Evolutionary conservation across 1,140 invertebrate genomes (phyloP).

Genomic region (Helicoverpa zea): DNA sequence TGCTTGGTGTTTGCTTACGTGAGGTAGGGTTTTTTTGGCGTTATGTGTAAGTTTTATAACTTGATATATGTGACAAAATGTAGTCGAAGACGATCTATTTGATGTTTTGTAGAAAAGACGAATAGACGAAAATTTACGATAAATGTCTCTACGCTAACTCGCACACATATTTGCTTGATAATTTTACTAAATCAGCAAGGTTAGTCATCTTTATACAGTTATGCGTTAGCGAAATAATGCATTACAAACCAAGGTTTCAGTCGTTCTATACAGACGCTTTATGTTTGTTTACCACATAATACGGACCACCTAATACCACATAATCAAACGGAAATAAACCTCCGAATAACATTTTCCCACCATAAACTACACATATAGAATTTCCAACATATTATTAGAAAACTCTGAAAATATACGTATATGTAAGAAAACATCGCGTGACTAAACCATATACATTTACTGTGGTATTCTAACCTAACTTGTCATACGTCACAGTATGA

Average conservation of each 20-base stretch:
- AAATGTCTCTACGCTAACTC: too few relatives aligned
- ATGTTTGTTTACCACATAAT: not conserved
- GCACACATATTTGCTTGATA: too few relatives aligned
- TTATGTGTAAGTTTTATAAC: not conserved
- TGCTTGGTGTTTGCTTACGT: not conserved
- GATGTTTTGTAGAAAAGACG: too few relatives aligned
- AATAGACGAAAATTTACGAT: too few relatives aligned
- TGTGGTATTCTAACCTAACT: conserved; percentile 21
- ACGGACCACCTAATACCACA: too few relatives aligned
- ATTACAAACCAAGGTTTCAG: too few relatives aligned
- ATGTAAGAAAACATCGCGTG: conserved; percentile 33
- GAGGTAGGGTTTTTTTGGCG: not conserved
- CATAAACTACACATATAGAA: not conserved
- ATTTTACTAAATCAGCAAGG: too few relatives aligned
- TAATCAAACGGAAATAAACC: not conserved
- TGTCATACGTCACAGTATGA: conserved; percentile 17
- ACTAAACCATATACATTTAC: conserved; percentile 12
- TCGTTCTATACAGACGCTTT: too few relatives aligned
- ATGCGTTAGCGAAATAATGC: too few relatives aligned
- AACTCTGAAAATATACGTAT: conserved; percentile 4
- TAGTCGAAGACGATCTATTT: too few relatives aligned
- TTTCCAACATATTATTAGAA: conserved; percentile 36
- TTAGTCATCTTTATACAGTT: too few relatives aligned
- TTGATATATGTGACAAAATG: not conserved
- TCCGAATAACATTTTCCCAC: not conserved